Evolutionary conservation across 2,113 vertebrate species (phyloP), one percentile per base, ranked within the genome.

Genomic region (Xiphias gladius): DNA sequence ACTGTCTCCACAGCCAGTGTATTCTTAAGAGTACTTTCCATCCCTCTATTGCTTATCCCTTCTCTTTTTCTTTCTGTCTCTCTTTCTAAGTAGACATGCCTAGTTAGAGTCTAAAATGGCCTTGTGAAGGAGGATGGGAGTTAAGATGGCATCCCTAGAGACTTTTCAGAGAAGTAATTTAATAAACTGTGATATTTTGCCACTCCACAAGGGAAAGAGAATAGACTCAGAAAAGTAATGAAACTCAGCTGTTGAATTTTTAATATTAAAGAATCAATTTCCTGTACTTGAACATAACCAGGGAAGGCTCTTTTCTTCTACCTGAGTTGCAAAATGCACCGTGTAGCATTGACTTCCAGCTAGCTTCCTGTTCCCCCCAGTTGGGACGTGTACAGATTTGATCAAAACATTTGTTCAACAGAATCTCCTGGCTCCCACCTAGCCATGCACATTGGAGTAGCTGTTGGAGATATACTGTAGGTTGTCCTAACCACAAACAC

Each of bases 111-210:
- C 88, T 89, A 91, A 94, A 92, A 90, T 90, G 91, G 91, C 84
- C 89, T 92, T 88, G 82, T 88, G 89, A 88, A 92, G 86, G 82
- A 93, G 85, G 85, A 87, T 50, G 80, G 61, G 73, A 92, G 89
- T 93, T 94, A 93, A 92, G 90, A 93, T 92, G 92, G 92, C 85
- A 85, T 92, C 94, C 91, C 91, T 22, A 11, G 88, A 93, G 93
- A 92, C 88, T 93, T 92, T 91, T 94, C 82, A 93, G 82, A 88
- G 88, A 79, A 92, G 91, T 94, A 93, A 95, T 95, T 95, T 95
- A 95, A 95, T 95, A 93, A 94, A 93, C 89, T 92, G 85, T 91
- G 91, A 92, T 92, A 93, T 93, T 93, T 92, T 92, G 79, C 86
- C 83, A 74, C 89, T 91, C 86, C 86, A 85, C 89, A 65, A 89